Conservation (phyloP, 2,113 vertebrate genomes). For the Ancistrus triradiatus region DNA sequence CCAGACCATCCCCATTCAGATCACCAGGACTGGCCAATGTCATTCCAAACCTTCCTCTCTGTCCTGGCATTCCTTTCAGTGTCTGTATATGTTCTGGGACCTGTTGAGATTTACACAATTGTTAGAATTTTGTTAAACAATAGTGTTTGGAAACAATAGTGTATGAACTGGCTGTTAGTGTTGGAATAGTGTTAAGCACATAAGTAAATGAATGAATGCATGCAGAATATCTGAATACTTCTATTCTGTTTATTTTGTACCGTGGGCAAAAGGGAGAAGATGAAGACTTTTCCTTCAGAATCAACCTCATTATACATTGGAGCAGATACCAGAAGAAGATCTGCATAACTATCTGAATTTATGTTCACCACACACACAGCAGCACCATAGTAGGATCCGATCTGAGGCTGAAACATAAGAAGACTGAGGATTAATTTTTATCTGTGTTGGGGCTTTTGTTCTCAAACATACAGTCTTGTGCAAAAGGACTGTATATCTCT, state of each 20-base stretch:
- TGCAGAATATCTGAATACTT: too few species aligned
- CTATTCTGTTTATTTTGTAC: constrained; percentile 45
- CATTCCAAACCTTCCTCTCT: constrained; percentile 63
- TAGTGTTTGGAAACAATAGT: not conserved
- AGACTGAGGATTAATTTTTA: not conserved
- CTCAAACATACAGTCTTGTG: too few species aligned
- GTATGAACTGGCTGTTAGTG: too few species aligned
- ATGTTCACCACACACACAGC: constrained; percentile 72
- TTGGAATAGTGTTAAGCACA: too few species aligned
- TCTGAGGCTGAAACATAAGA: constrained; percentile 53
- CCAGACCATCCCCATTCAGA: constrained; percentile 56
- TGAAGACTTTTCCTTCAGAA: constrained; percentile 72
- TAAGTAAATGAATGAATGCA: too few species aligned
- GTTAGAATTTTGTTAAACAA: constrained; percentile 4
- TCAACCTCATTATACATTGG: constrained; percentile 61
- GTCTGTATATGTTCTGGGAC: not conserved
- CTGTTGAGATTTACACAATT: too few species aligned
- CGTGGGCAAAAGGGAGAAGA: constrained; percentile 53
- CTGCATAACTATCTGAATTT: constrained; percentile 52
- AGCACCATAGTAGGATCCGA: constrained; percentile 79
- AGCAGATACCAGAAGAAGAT: constrained; percentile 76
- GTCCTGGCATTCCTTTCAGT: constrained; percentile 50
- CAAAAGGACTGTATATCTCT: too few species aligned
- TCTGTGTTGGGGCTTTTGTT: too few species aligned
- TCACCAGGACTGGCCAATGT: constrained; percentile 64